These are phyloP conservation scores for Microctonus aethiopoides DNA, from an alignment of 2,888 invertebrate species.

Conservation along the genomic window DNA sequence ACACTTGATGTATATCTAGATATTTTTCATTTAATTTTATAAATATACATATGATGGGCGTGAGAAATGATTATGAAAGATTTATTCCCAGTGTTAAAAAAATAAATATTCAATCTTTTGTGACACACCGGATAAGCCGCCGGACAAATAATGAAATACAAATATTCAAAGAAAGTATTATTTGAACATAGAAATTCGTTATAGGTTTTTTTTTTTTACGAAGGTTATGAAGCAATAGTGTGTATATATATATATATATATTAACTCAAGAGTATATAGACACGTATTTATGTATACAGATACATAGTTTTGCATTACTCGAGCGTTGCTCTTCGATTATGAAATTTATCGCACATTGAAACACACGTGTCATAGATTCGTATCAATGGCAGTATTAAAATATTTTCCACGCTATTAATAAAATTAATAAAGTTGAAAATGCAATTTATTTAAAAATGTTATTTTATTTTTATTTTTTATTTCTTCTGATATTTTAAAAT, in stretches of 20 bases:
- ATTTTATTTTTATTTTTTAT: too few relatives aligned
- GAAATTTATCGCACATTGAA: not conserved
- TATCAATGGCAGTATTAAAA: too few relatives aligned
- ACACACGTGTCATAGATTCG: not conserved
- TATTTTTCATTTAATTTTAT: not conserved
- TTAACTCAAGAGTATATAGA: not conserved
- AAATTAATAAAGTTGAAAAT: too few relatives aligned
- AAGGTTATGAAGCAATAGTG: not conserved
- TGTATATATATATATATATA: not conserved
- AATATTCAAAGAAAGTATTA: conserved; percentile 1
- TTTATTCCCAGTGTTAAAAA: not conserved
- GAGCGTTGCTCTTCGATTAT: not conserved
- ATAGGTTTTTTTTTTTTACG: not conserved
- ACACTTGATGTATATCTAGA: not conserved
- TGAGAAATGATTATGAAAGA: not conserved
- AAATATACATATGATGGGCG: not conserved
- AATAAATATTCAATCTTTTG: not conserved
- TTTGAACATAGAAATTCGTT: not conserved
- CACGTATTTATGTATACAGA: too few relatives aligned
- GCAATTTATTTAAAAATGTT: too few relatives aligned
- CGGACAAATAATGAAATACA: not conserved
- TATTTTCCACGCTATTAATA: too few relatives aligned
- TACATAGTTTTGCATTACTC: not conserved
- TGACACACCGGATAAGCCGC: not conserved
- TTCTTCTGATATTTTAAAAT: too few relatives aligned